Evolutionary conservation across 2,113 vertebrate genomes (phyloP), one percentile per base, ranked within the genome.

Genomic region (Myotis brandtii): DNA sequence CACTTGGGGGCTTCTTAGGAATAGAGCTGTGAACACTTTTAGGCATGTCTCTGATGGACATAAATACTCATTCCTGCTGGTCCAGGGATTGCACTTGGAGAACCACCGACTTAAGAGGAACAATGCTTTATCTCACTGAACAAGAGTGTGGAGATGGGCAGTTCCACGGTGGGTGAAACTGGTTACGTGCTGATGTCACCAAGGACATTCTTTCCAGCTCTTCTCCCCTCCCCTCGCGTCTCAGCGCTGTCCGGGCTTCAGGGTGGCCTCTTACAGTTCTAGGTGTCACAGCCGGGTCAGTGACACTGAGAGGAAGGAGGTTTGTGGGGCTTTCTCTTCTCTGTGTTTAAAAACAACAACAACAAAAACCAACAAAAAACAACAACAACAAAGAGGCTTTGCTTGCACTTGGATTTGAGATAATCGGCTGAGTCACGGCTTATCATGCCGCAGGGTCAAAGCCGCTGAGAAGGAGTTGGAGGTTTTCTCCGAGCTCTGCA

Each of bases 151-250:
- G 67, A 32, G 56, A 66, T 5, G 11, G 30, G 30, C 9, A 7
- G 70, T 37, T 72, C 12, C 3, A 0, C 27, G 30, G 14, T n/a
- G 66, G 50, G 43, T 70, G 48, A 40, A 20, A 17, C 4, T 30
- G 23, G 17, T 32, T 16, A 12, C 69, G 40, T 4, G 2, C 1
- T 27, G 75, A n/a, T 2, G 0, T 76, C 69, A 9, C n/a, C 34
- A 23, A 46, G 64, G 62, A 20, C 0, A 1, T 73, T 59, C 52
- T 21, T 54, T 43, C 9, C 1, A 0, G 37, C 10, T 32, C 27
- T 67, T 40, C 32, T 25, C 20, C 48, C 21, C 46, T 13, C 0
- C 25, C 37, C 40, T 59, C 2, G 0, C 2, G 9, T 54, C 14
- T 46, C 1, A 5, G 34, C 37, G 56, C 72, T 25, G 50, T 75